These are phyloP conservation scores for Acanthopleura granulata DNA, from an alignment of 2,888 invertebrate species.

Conservation along the genomic window DNA sequence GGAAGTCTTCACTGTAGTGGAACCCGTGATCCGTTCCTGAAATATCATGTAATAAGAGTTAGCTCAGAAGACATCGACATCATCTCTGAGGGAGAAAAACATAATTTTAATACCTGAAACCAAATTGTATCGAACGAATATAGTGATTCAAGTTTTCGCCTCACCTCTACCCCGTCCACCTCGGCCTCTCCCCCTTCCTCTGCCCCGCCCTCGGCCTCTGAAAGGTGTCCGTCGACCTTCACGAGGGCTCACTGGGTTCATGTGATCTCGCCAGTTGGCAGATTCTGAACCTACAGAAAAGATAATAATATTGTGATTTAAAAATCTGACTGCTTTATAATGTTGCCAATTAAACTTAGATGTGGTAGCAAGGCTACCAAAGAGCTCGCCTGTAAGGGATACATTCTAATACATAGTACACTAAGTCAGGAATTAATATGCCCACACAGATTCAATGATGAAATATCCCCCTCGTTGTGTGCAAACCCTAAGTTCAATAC, in stretches of 20 bases:
- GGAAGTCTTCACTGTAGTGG: not conserved
- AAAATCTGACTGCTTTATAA: no score
- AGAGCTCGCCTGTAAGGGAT: no score
- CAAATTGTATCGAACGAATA: not conserved
- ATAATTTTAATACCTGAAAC: not conserved
- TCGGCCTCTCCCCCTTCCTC: constrained; percentile 62
- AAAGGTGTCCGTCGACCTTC: constrained; percentile 72
- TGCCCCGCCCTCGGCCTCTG: constrained; percentile 71
- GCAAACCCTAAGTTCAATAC: no score
- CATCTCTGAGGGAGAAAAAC: not conserved
- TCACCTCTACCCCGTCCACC: constrained; percentile 37
- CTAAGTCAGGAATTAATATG: no score
- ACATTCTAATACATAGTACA: no score
- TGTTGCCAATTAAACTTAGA: no score
- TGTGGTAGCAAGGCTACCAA: no score
- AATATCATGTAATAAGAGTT: not conserved
- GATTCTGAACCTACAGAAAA: constrained; percentile 47
- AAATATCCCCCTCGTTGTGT: no score
- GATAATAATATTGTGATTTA: no score
- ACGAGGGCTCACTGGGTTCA: constrained; percentile 57
- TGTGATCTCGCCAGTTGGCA: constrained; percentile 56
- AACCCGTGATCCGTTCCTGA: not conserved
- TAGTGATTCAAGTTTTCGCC: not conserved
- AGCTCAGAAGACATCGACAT: no score
- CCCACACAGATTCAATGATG: no score